Conservation (phyloP, 2,113 vertebrate species). For the Aviceda subcristata region DNA sequence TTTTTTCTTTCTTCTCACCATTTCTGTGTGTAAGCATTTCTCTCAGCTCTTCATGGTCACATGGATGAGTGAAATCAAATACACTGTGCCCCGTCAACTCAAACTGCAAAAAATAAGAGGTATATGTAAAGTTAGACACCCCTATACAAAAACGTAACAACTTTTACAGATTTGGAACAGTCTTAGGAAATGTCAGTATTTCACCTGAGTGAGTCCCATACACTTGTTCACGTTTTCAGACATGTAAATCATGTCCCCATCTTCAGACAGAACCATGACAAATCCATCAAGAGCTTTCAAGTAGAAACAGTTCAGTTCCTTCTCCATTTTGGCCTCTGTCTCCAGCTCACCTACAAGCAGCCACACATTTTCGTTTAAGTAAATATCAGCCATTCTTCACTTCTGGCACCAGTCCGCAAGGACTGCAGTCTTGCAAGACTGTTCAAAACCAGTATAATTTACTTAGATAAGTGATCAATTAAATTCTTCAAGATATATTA, state of each 20-base stretch:
- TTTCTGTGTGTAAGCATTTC: constrained; percentile 93
- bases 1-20: constrained; percentile 78
- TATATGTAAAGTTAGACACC: no score
- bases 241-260: constrained; percentile 96
- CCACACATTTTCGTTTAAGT: background rate
- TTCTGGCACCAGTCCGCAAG: background rate
- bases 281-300: constrained; percentile 97
- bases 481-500: background rate
- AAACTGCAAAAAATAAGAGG: constrained; percentile 79
- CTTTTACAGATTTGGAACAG: background rate
- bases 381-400: background rate
- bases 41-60: constrained; percentile 96
- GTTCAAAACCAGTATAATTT: background rate
- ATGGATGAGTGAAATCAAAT: constrained; percentile 96
- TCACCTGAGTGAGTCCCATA: constrained; percentile 95
- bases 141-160: background rate
- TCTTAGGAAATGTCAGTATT: background rate
- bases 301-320: constrained; percentile 90
- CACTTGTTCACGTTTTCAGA: constrained; percentile 97
- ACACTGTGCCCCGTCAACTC: constrained; percentile 96
- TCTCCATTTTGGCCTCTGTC: constrained; percentile 85
- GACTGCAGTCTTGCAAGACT: background rate
- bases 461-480: background rate
- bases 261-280: constrained; percentile 95
- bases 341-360: constrained; percentile 72